phyloP scores from a whole-genome alignment of 1,140 invertebrate species.

The Melanaphis sacchari region DNA sequence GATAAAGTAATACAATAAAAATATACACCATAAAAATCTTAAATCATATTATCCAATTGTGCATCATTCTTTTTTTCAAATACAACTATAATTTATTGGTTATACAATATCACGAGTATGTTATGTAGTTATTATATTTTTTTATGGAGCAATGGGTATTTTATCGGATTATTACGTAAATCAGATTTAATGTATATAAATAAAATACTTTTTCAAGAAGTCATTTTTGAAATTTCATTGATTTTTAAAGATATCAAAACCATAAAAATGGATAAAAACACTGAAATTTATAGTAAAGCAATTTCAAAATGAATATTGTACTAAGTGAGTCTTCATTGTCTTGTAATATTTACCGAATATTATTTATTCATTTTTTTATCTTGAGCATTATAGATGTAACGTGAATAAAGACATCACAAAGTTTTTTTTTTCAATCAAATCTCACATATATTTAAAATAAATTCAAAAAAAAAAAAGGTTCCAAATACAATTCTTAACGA shows the following conservation, averaged over 20 bases:
- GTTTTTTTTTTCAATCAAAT: too few relatives aligned
- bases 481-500: too few relatives aligned
- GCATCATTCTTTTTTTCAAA: neutral
- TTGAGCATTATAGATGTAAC: neutral
- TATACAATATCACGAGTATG: neutral
- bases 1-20: too few relatives aligned
- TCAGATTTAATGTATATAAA: too few relatives aligned
- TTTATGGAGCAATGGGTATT: too few relatives aligned
- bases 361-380: neutral
- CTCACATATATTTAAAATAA: too few relatives aligned
- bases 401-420: too few relatives aligned
- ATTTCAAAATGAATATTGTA: neutral
- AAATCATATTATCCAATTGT: neutral
- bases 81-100: too few relatives aligned
- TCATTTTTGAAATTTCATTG: neutral
- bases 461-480: too few relatives aligned
- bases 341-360: neutral
- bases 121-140: too few relatives aligned
- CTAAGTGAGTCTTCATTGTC: neutral
- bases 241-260: neutral
- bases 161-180: too few relatives aligned
- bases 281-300: neutral
- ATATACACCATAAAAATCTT: neutral
- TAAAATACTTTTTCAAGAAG: neutral
- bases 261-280: neutral